A percentile compares a stretch with the other conserved stretches of the same genome.
These are phyloP conservation scores for Eriocheir sinensis DNA, from an alignment of 1,140 invertebrate species.

Conservation along the genomic window DNA sequence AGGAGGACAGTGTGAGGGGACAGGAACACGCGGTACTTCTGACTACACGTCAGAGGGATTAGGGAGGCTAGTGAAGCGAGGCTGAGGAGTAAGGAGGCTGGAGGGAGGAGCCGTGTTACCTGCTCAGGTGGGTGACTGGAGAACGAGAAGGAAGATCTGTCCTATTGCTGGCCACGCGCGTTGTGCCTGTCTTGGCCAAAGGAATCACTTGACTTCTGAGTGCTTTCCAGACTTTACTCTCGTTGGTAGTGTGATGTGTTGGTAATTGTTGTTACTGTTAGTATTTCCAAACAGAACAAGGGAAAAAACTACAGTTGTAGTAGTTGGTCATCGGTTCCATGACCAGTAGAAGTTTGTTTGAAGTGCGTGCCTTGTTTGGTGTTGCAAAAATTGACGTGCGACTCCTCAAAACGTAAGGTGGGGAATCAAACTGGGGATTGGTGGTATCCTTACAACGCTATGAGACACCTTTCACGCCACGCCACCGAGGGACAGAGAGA, in stretches of 20 bases:
- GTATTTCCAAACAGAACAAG: too few relatives aligned
- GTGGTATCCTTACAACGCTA: neutral
- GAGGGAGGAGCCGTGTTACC: neutral
- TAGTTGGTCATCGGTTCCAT: neutral
- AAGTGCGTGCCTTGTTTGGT: neutral
- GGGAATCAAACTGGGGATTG: neutral
- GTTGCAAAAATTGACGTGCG: neutral
- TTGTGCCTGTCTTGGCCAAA: neutral
- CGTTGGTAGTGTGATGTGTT: neutral
- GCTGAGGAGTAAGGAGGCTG: neutral
- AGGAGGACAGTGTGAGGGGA: neutral
- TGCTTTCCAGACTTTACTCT: neutral
- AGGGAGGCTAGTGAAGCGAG: neutral
- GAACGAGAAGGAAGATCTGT: neutral
- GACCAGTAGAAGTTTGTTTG: too few relatives aligned
- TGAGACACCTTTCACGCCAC: neutral
- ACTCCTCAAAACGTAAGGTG: too few relatives aligned
- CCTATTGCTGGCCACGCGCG: neutral
- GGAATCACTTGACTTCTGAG: conserved; percentile 24
- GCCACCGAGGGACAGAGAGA: neutral
- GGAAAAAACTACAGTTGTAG: neutral
- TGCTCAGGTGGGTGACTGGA: neutral
- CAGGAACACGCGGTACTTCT: neutral
- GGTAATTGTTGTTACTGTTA: neutral
- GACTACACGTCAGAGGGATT: neutral